phyloP scores from a whole-genome alignment of 2,797 vertebrate genomes.

The Amniataba percoides region DNA sequence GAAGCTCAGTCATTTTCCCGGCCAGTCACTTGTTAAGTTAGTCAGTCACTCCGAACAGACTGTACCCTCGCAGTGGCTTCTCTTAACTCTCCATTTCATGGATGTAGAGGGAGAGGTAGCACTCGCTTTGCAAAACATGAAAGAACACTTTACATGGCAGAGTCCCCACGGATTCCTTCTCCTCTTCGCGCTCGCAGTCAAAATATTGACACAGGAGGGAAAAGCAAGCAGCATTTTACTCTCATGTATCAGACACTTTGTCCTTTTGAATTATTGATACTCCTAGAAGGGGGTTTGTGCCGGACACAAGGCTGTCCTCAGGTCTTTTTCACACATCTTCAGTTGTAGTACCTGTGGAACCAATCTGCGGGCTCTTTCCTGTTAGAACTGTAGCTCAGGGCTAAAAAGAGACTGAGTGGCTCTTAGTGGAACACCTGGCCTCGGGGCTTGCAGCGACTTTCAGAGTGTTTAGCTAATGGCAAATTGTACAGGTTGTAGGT shows the following conservation, averaged over 20 bases:
- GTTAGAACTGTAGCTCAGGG: conserved; percentile 57
- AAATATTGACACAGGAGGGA: conserved; percentile 76
- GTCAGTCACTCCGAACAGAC: conserved; percentile 64
- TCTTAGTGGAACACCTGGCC: conserved; percentile 65
- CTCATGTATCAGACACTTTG: conserved; percentile 73
- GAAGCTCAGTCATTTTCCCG: conserved; percentile 58
- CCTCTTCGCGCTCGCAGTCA: conserved; percentile 66
- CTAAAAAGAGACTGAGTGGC: conserved; percentile 50
- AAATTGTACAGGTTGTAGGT: conserved; percentile 53
- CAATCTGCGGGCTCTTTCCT: conserved; percentile 57
- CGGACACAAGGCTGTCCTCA: conserved; percentile 57
- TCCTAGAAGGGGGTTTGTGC: conserved; percentile 38
- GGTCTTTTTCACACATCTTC: conserved; percentile 57
- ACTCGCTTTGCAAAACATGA: conserved; percentile 78
- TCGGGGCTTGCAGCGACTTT: conserved; percentile 50
- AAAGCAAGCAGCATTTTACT: conserved; percentile 65
- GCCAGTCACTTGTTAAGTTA: conserved; percentile 64
- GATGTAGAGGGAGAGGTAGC: conserved; percentile 64
- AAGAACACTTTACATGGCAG: conserved; percentile 76
- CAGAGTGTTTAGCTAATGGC: conserved; percentile 63
- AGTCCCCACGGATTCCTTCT: conserved; percentile 66
- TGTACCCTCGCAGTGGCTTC: conserved; percentile 52
- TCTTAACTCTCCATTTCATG: conserved; percentile 70
- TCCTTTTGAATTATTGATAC: conserved; percentile 78
- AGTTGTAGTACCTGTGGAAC: conserved; percentile 57